These are phyloP conservation scores for Antitype chi DNA, from an alignment of 2,888 invertebrate genomes.

Conservation along the genomic window DNA sequence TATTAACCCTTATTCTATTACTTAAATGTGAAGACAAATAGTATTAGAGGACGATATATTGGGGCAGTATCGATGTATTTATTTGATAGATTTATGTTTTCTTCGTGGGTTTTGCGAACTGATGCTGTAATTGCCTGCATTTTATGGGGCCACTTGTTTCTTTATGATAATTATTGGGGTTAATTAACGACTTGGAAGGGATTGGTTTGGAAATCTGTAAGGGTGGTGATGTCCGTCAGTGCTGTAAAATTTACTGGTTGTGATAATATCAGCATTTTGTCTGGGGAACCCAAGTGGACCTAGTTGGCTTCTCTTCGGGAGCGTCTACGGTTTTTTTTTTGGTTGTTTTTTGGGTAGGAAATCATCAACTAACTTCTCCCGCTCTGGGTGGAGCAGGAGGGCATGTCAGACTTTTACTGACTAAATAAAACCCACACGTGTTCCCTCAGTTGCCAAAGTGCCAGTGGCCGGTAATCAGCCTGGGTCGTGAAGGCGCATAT, in stretches of 20 bases:
- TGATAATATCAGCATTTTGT: not conserved
- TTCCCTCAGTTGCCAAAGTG: too few relatives aligned
- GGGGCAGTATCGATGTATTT: constrained; percentile 55
- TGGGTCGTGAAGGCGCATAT: too few relatives aligned
- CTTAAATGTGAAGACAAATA: constrained; percentile 57
- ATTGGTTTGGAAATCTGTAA: constrained; percentile 11
- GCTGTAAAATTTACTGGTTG: not conserved
- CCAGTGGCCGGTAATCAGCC: too few relatives aligned
- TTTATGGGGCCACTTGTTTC: constrained; percentile 26
- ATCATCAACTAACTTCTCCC: too few relatives aligned
- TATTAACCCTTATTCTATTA: constrained; percentile 60
- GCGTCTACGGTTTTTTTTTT: not conserved
- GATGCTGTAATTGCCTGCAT: constrained; percentile 44
- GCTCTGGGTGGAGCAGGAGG: too few relatives aligned
- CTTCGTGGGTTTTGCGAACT: constrained; percentile 27
- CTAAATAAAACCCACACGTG: too few relatives aligned
- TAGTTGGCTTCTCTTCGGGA: not conserved
- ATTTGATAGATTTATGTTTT: constrained; percentile 59
- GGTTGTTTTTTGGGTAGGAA: too few relatives aligned
- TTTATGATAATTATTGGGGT: constrained; percentile 25
- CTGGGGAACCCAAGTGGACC: not conserved
- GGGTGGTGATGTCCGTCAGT: not conserved
- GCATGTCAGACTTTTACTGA: too few relatives aligned
- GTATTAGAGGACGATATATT: constrained; percentile 49
- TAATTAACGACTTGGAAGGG: constrained; percentile 3